Evolutionary conservation across 1,140 invertebrate genomes (phyloP).

Genomic region (Macrobrachium nipponense): DNA sequence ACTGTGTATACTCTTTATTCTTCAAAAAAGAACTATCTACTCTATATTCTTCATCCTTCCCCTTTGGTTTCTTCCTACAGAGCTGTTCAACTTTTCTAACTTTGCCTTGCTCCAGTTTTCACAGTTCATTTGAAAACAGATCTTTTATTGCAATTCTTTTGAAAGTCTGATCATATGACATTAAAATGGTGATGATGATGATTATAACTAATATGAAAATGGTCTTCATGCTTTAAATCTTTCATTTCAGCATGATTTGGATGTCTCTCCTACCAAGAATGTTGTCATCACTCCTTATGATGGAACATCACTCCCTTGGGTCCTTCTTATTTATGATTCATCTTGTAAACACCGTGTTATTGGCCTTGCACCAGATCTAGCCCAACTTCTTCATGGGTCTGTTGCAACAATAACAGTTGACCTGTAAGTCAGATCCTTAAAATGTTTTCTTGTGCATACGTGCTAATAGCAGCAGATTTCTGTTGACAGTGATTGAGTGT

Average conservation of each 20-base stretch:
- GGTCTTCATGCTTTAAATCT: background rate
- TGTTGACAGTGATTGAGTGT: too few relatives aligned
- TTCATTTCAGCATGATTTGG: constrained; percentile 22
- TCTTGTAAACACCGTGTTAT: constrained; percentile 25
- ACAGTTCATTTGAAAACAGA: too few relatives aligned
- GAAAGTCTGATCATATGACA: too few relatives aligned
- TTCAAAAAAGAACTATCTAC: too few relatives aligned
- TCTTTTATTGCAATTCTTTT: too few relatives aligned
- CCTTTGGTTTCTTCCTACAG: too few relatives aligned
- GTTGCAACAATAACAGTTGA: constrained; percentile 36
- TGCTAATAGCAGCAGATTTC: too few relatives aligned
- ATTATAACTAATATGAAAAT: background rate
- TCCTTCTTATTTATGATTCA: constrained; percentile 34
- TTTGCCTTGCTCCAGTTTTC: too few relatives aligned
- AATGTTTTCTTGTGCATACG: too few relatives aligned
- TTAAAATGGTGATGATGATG: background rate
- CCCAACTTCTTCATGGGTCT: constrained; percentile 44
- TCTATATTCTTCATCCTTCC: too few relatives aligned
- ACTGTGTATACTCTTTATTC: too few relatives aligned
- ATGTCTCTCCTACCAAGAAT: background rate
- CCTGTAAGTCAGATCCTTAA: constrained; percentile 19
- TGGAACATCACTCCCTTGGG: constrained; percentile 27
- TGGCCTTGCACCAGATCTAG: constrained; percentile 31
- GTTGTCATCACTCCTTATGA: constrained; percentile 47
- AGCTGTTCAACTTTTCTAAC: too few relatives aligned